These are phyloP conservation scores for Sipha flava DNA, from an alignment of 1,140 invertebrate species.

Conservation along the genomic window DNA sequence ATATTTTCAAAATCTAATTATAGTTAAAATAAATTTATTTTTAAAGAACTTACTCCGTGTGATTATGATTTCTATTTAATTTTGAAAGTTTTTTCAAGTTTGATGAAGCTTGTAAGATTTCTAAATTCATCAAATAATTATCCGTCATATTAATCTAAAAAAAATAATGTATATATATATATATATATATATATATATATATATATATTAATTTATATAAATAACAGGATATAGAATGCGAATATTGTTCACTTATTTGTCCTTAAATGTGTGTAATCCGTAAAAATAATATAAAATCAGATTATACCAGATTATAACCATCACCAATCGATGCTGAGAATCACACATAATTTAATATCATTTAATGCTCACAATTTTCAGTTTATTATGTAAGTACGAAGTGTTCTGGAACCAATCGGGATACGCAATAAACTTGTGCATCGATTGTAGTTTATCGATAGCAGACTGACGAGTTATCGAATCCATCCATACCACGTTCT, in stretches of 20 bases:
- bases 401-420: constrained; percentile 54
- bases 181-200: no score
- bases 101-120: constrained; percentile 1
- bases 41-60: constrained; percentile 47
- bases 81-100: constrained; percentile 5
- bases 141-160: constrained; percentile 6
- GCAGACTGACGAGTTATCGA: constrained; percentile 49
- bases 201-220: no score
- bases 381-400: constrained; percentile 43
- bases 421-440: constrained; percentile 57
- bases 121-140: constrained; percentile 12
- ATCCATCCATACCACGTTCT: constrained; percentile 56
- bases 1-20: no score
- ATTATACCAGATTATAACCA: no score
- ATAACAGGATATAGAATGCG: no score
- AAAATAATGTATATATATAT: neutral
- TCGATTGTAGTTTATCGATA: constrained; percentile 51
- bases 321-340: no score
- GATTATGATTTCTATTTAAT: constrained; percentile 42
- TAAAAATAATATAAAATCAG: no score
- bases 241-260: no score
- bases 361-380: neutral
- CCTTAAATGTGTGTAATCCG: no score
- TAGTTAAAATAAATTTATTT: no score
- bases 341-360: no score